phyloP scores from a whole-genome alignment of 2,113 vertebrate genomes.

The Ellobius talpinus region DNA sequence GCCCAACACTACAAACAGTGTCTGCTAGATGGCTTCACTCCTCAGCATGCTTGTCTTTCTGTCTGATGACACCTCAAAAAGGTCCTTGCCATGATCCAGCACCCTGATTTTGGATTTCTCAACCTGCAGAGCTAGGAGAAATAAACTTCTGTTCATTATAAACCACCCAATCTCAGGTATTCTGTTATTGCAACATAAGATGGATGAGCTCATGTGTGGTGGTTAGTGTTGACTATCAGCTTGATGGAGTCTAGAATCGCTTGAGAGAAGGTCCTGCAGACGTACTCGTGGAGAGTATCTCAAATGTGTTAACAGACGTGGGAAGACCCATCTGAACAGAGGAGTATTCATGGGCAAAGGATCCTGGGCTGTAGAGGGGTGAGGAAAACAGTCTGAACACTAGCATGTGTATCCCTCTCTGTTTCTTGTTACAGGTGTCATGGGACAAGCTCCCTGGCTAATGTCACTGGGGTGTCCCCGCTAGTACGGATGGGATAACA shows the following conservation, averaged over 20 bases:
- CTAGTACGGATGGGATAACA: neutral
- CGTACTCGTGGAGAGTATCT: neutral
- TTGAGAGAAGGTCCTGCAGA: neutral
- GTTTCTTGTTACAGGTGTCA: neutral
- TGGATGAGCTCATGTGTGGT: neutral
- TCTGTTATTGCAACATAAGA: neutral
- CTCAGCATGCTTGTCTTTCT: neutral
- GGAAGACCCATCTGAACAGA: neutral
- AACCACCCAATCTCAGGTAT: neutral
- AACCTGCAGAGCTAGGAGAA: neutral
- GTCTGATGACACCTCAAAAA: neutral
- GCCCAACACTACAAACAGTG: neutral
- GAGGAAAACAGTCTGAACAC: neutral
- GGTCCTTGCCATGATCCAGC: neutral
- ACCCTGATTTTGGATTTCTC: neutral
- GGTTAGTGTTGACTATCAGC: neutral
- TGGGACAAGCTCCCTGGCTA: no score
- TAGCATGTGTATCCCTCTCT: neutral
- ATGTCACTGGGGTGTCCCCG: neutral
- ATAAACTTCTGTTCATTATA: neutral
- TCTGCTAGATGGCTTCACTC: neutral
- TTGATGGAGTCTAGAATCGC: neutral
- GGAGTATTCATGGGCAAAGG: neutral
- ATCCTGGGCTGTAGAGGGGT: neutral
- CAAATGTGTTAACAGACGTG: no score